A percentile compares a stretch with the other conserved stretches of the same genome.
Evolutionary conservation across 2,888 invertebrate species (phyloP).

Genomic region (Poecilus cupreus): DNA sequence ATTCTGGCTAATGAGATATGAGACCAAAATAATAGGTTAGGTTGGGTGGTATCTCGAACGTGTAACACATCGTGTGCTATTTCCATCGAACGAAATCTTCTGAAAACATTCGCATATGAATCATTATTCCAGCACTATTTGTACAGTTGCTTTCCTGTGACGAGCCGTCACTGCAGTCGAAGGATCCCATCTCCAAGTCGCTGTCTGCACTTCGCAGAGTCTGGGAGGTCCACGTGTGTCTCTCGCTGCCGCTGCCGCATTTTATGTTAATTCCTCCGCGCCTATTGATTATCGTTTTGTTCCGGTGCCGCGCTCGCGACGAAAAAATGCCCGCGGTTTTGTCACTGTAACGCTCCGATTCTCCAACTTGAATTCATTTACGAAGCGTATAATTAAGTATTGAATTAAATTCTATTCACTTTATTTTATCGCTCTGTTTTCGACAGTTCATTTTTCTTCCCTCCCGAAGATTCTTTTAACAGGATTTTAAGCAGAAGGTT

Average conservation of each 20-base stretch:
- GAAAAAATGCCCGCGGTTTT: slow-evolving; percentile 23
- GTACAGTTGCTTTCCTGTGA: too few relatives aligned
- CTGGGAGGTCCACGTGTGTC: slow-evolving; percentile 38
- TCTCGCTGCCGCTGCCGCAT: background rate
- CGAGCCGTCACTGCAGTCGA: background rate
- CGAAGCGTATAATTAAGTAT: slow-evolving; percentile 14
- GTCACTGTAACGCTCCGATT: slow-evolving; percentile 34
- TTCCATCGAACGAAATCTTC: too few relatives aligned
- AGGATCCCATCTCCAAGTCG: background rate
- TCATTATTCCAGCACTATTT: too few relatives aligned
- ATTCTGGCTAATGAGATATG: too few relatives aligned
- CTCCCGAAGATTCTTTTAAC: background rate
- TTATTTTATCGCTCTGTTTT: slow-evolving; percentile 29
- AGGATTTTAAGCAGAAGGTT: background rate
- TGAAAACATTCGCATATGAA: too few relatives aligned
- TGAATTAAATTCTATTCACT: slow-evolving; percentile 37
- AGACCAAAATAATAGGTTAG: too few relatives aligned
- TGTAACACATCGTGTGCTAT: too few relatives aligned
- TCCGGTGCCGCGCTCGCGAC: background rate
- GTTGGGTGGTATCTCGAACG: too few relatives aligned
- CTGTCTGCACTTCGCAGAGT: background rate
- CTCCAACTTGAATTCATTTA: slow-evolving; percentile 21
- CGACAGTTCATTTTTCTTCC: slow-evolving; percentile 36
- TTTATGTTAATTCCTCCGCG: slow-evolving; percentile 39
- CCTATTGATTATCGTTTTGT: slow-evolving; percentile 51